Evolutionary conservation across 2,113 vertebrate species (phyloP), one percentile per base, ranked within the genome.

Genomic region (Plecotus auritus): DNA sequence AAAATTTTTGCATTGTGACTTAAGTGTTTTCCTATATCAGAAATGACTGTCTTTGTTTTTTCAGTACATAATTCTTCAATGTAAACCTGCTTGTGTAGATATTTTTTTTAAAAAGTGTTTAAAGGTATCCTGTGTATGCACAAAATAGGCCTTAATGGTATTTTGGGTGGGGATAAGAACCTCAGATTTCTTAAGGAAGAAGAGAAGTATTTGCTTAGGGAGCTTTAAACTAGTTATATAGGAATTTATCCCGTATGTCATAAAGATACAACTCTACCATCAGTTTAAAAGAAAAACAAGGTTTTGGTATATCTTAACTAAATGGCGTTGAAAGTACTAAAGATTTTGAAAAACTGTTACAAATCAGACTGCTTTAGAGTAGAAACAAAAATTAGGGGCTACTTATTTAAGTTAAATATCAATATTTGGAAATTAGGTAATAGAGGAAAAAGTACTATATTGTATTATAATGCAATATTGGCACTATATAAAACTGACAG

Each of bases 201-300:
- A 87, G 22, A 64, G 22, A 82, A 37, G 30, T 13, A 61, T 83
- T 89, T 88, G 10, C 47, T 35, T 91, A 51, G 32, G 66, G 14
- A 81, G 5, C 22, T 93, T 85, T 88, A 85, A 80, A 35, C 17
- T 45, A 35, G n/a, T 45, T 51, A 9, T 28, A 91, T 85, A 64
- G 51, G 4, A 84, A 83, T 83, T 93, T 69, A 30, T 56, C n/a
- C 5, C 56, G 3, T n/a, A 13, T 90, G 45, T 72, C 40, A 77
- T 69, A 85, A 88, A 88, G 23, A 26, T 64, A 47, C 17, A 80
- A 42, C 51, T 81, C 13, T 86, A 1, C 20, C 51, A 49, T 83
- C 49, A 45, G 5, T 74, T 93, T 91, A 85, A 92, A 92, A 88
- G 73, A 59, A 92, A 91, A 93, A 67, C 14, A 85, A 81, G 22